Evolutionary conservation across 2,888 invertebrate species (phyloP), one percentile per base, ranked within the genome.

Genomic region (Parochlus steinenii): DNA sequence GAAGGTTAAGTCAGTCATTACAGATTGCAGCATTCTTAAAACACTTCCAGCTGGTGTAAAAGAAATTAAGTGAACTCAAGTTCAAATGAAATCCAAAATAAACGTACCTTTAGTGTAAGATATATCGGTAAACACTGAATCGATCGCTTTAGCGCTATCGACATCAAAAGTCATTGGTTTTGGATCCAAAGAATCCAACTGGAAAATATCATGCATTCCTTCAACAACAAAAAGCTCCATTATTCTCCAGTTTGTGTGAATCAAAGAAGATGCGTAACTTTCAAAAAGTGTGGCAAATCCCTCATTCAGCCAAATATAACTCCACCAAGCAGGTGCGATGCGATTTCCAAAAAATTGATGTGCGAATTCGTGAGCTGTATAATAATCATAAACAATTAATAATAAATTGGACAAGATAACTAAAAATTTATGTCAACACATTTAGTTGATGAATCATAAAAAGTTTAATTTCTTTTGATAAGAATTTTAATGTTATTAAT

Each of bases 141-240:
- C n/a, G n/a, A 89, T 85, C 54, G 87, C 85, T 38, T 72, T 74
- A 0, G 87, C 86, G 48, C 80, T 74, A 18, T 75, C 71, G 3
- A 90, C 86, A 48, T 76, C 71, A 10, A 82, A 71, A 0, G 77
- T 80, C 48, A 89, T 77, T 37, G 82, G 80, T 49, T 86, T 82
- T 0, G 82, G 79, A 0, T 72, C 69, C 26, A 72, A 69, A 25
- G n/a, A n/a, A 48, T 89, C 89, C 18, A 74, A 51, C 17, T 62
- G 62, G 45, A 86, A 69, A 1, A 81, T 81, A 39, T 67, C 64
- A 44, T 82, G 83, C 17, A 79, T 62, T 44, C 79, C 78, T 29
- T 69, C 67, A 10, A 73, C 59, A 1, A 83, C 73, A 51, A 83
- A 83, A 40, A 75, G 68, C 46, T 85, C 80, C 51, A 75, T 67